phyloP scores from a whole-genome alignment of 2,797 vertebrate species.

The Tragopan temminckii region DNA sequence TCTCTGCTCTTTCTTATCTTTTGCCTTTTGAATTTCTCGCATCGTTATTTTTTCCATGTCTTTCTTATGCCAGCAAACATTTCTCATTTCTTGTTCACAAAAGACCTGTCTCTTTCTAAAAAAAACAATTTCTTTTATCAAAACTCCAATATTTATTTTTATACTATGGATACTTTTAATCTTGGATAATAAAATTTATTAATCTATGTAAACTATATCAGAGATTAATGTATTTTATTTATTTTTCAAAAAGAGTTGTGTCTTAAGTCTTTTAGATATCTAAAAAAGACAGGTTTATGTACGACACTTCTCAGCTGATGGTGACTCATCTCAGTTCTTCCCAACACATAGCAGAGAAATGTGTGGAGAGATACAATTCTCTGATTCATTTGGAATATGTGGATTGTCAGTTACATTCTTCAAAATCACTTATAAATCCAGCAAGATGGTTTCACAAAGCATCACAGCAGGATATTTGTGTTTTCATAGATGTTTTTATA shows the following conservation, averaged over 20 bases:
- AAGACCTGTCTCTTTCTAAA: not conserved
- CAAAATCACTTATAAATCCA: not conserved
- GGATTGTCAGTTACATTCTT: not conserved
- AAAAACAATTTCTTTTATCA: slow-evolving; percentile 18
- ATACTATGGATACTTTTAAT: not conserved
- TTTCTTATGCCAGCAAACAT: slow-evolving; percentile 14
- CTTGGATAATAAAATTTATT: not conserved
- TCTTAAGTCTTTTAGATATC: not conserved
- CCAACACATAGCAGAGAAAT: not conserved
- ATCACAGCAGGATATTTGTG: not conserved
- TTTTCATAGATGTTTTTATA: not conserved
- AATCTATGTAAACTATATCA: slow-evolving; percentile 15
- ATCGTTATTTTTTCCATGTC: slow-evolving; percentile 30
- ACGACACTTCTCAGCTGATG: not conserved
- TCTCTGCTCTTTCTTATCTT: not conserved
- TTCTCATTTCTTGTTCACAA: slow-evolving; percentile 1
- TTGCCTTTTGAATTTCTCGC: slow-evolving; percentile 21
- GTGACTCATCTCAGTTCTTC: not conserved
- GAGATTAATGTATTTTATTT: not conserved
- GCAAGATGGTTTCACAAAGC: not conserved
- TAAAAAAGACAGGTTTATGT: not conserved
- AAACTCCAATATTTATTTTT: not conserved
- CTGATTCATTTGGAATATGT: not conserved
- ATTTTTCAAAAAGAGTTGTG: not conserved
- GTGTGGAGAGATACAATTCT: fast-evolving